Percentiles rank a stretch among this genome's conserved stretches.
phyloP scores from a whole-genome alignment of 2,113 vertebrate genomes.

The Nothocercus julius region DNA sequence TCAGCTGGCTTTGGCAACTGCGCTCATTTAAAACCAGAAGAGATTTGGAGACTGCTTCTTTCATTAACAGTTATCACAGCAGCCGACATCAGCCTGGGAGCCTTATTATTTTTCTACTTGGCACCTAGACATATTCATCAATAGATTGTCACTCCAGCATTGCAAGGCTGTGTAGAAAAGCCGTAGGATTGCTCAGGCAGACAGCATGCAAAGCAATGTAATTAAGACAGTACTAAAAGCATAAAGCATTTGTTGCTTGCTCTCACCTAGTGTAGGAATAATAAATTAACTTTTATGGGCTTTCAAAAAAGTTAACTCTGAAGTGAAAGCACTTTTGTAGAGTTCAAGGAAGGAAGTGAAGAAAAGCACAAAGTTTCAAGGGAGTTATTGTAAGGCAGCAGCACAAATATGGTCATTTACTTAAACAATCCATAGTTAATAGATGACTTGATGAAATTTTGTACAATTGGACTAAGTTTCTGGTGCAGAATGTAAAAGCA shows the following conservation, averaged over 20 bases:
- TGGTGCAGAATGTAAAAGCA: background rate
- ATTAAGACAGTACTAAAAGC: background rate
- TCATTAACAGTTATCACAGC: background rate
- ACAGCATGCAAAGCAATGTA: accelerated
- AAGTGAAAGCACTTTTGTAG: background rate
- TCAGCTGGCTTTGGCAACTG: conserved; percentile 2
- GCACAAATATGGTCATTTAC: background rate
- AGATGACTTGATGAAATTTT: background rate
- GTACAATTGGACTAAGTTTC: background rate
- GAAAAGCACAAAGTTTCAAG: background rate
- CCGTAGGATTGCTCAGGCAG: background rate
- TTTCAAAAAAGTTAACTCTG: background rate
- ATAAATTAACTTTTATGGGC: background rate
- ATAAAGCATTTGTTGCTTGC: background rate
- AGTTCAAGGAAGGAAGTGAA: background rate
- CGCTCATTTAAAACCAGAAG: background rate
- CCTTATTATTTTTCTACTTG: background rate
- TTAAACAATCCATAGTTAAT: background rate
- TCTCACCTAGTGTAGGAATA: background rate
- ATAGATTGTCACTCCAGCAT: background rate
- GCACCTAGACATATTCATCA: background rate
- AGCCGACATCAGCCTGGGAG: background rate
- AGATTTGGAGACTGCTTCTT: conserved; percentile 8
- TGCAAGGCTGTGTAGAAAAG: background rate
- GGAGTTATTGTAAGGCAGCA: background rate